Evolutionary conservation across 2,888 invertebrate species (phyloP), one percentile per base, ranked within the genome.

Genomic region (Lottia scabra): DNA sequence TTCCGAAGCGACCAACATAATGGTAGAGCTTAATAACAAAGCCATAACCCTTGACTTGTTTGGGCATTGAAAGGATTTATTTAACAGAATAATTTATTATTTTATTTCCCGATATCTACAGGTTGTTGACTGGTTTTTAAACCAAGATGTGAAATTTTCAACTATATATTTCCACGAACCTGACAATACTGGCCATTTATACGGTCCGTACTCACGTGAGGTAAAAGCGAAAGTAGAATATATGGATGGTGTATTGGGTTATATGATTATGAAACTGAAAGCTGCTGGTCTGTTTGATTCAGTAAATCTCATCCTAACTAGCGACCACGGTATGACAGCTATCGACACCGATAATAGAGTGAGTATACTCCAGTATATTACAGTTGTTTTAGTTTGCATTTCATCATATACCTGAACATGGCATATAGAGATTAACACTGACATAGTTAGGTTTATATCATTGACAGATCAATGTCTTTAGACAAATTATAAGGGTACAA

Each of bases 101-200:
- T n/a, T n/a, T 30, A 30, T 30, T 30, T 10, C 38, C 38, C 38
- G 10, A 23, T 56, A 23, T 23, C 12, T 10, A 10, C 56, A 56
- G 56, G 56, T 56, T 0, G 88, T 93, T 30, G 88, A 91, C 8
- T 86, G 85, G 86, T 72, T 87, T 30, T 67, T 74, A 10, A 65
- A 77, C 15, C 75, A 78, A 4, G 65, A 69, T n/a, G 80, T 78
- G 12, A 78, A 83, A 67, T 68, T 86, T 8, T 85, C 74, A 2
- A 74, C 81, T 15, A 38, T 87, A 4, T 87, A 87, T 74, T 84
- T 84, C 72, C 75, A 82, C 43, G 85, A 87, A 70, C 86, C 87
- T 0, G 86, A 86, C 69, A 15, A 23, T 8, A 80, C 80, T 0
- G 85, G 86, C 0, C 87, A 87, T 67, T 62, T 2, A 0, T 81